A percentile compares a stretch with the other conserved stretches of the same genome.
These are phyloP conservation scores for Caenorhabditis auriculariae DNA, from an alignment of 2,888 invertebrate genomes.

Conservation along the genomic window DNA sequence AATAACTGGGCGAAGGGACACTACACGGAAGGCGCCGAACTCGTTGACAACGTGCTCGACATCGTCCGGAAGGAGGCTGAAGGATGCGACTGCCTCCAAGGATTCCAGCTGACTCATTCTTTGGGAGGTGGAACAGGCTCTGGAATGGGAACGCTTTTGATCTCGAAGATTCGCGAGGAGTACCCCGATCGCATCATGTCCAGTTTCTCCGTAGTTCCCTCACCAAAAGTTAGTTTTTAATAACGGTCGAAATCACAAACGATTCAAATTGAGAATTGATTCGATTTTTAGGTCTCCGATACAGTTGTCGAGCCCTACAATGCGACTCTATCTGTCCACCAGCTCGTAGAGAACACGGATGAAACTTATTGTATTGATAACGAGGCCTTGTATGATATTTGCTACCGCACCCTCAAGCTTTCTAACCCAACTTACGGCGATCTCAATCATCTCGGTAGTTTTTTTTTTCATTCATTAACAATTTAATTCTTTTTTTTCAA, in stretches of 20 bases:
- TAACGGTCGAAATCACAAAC: too few species aligned
- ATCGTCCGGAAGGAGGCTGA: constrained; percentile 77
- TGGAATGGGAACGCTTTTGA: constrained; percentile 84
- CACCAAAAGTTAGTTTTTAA: constrained; percentile 71
- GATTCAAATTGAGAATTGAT: neutral
- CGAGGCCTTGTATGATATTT: constrained; percentile 69
- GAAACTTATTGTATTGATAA: constrained; percentile 68
- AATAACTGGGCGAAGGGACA: constrained; percentile 88
- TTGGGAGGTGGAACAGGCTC: constrained; percentile 83
- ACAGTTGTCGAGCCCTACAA: constrained; percentile 75
- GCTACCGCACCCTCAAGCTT: constrained; percentile 69
- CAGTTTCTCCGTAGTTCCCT: constrained; percentile 89
- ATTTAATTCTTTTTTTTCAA: constrained; percentile 32
- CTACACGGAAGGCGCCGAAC: constrained; percentile 81
- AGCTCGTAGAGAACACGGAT: constrained; percentile 63
- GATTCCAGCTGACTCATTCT: constrained; percentile 84
- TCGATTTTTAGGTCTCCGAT: constrained; percentile 63
- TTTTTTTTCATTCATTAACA: neutral
- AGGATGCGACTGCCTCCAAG: constrained; percentile 80
- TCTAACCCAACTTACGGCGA: constrained; percentile 78
- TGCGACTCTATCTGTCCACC: constrained; percentile 68
- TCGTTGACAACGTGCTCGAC: constrained; percentile 71
- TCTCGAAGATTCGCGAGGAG: constrained; percentile 93
- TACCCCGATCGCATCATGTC: constrained; percentile 97
- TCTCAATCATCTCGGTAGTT: constrained; percentile 65